phyloP scores from a whole-genome alignment of 1,140 invertebrate genomes.

The Coptotermes formosanus region DNA sequence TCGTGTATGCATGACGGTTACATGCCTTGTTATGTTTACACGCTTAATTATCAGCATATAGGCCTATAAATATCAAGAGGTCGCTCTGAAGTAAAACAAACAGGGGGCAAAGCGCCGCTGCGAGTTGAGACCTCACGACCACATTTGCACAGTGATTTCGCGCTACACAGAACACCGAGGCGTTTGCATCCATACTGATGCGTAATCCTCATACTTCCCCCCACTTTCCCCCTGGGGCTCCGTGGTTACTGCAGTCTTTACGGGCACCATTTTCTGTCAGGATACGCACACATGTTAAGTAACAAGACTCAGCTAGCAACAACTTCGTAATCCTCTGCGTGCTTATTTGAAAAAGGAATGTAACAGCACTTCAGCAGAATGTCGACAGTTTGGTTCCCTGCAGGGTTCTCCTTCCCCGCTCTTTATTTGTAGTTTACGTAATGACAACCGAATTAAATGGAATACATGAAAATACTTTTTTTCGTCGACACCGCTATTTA shows the following conservation, averaged over 20 bases:
- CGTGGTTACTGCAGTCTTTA: background rate
- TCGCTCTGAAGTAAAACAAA: background rate
- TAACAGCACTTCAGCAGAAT: no score
- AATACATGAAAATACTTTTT: no score
- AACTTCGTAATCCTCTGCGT: no score
- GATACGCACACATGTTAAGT: background rate
- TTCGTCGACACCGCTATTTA: no score
- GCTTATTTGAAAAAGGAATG: no score
- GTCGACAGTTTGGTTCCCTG: no score
- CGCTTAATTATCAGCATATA: background rate
- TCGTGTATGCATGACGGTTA: no score
- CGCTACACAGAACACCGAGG: background rate
- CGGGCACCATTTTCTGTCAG: background rate
- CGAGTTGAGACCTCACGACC: background rate
- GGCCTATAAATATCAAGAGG: background rate
- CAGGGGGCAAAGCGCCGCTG: background rate
- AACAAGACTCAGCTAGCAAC: background rate
- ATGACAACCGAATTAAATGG: no score
- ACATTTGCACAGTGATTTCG: constrained; percentile 1
- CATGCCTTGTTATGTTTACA: background rate
- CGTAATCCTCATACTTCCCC: no score
- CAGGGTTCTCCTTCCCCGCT: no score
- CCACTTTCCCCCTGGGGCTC: background rate
- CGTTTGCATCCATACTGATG: background rate
- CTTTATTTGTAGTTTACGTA: no score